Conservation (phyloP, 2,113 vertebrate species). For the Apeltes quadracus region DNA sequence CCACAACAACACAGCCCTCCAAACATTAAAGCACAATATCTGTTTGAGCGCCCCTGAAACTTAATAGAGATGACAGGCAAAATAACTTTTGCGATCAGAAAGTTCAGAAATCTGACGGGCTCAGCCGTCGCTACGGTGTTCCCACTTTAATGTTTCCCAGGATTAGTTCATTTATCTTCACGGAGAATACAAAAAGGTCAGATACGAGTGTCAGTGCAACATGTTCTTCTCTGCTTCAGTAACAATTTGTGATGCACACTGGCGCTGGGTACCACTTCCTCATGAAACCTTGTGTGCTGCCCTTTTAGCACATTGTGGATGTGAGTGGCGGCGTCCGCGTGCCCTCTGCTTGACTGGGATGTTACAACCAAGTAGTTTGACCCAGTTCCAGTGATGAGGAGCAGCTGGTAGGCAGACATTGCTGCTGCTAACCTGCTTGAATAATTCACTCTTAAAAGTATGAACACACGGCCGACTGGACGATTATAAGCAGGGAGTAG, state of each 20-base stretch:
- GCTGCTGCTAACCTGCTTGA: conserved; percentile 60
- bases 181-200: conserved; percentile 9
- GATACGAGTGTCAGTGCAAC: neutral
- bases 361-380: conserved; percentile 59
- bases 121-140: conserved; percentile 7
- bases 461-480: conserved; percentile 46
- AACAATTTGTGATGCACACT: neutral
- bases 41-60: too few species aligned
- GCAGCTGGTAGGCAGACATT: conserved; percentile 35
- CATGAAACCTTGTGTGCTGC: neutral
- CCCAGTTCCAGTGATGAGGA: conserved; percentile 70
- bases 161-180: neutral
- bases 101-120: conserved; percentile 7
- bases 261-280: neutral
- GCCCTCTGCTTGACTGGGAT: conserved; percentile 30
- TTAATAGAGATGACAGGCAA: neutral
- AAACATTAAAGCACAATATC: too few species aligned
- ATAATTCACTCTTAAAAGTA: conserved; percentile 70
- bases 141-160: neutral
- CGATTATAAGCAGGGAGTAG: conserved; percentile 10
- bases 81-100: conserved; percentile 1
- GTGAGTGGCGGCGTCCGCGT: neutral
- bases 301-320: conserved; percentile 4
- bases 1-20: too few species aligned
- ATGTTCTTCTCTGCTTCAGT: neutral